Conservation (phyloP, 2,113 vertebrate species). For the Cnemophilus loriae region DNA sequence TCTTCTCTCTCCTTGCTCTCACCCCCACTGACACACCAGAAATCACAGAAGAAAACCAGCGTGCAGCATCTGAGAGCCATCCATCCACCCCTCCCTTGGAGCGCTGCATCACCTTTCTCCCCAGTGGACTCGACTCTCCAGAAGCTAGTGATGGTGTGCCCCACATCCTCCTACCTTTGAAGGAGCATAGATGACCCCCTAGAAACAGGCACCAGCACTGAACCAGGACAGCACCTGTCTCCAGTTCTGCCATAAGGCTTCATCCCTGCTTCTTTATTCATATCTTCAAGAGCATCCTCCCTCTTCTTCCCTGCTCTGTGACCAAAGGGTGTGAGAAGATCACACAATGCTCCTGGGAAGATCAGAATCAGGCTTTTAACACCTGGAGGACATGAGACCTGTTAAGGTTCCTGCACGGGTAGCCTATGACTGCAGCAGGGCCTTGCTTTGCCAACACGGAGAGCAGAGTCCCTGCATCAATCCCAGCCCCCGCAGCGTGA, state of each 20-base stretch:
- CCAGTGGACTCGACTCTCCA: not conserved
- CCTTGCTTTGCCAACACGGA: not conserved
- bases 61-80: not conserved
- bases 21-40: not conserved
- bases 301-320: not conserved
- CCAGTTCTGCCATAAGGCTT: not conserved
- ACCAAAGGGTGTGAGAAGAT: not conserved
- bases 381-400: not conserved
- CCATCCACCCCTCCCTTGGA: not conserved
- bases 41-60: not conserved
- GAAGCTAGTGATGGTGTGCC: not conserved
- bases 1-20: not conserved
- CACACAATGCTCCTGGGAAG: not conserved
- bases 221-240: not conserved
- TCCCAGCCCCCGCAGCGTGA: fast-evolving
- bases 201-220: not conserved
- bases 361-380: not conserved
- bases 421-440: not conserved
- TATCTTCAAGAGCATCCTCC: not conserved
- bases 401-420: not conserved
- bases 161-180: not conserved
- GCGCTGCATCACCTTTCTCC: not conserved
- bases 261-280: not conserved
- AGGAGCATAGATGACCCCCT: fast-evolving
- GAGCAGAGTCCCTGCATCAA: not conserved